Conservation (phyloP, 2,797 vertebrate species). For the Loris lydekkerianus region DNA sequence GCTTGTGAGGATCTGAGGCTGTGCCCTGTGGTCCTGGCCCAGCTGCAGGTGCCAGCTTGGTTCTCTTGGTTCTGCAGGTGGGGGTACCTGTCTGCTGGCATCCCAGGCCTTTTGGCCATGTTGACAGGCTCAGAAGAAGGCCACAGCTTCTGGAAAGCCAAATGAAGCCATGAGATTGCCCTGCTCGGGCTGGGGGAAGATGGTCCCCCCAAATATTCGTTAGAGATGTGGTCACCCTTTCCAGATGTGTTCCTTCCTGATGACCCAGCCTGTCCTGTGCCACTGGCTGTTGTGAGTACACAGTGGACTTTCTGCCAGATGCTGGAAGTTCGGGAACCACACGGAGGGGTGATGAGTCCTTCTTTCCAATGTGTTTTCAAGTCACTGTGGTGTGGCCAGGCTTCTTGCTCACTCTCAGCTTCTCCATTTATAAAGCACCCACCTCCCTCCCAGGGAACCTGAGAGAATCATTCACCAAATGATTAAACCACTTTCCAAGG, state of each 20-base stretch:
- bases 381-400: fast-evolving
- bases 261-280: too few relatives aligned
- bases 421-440: background rate
- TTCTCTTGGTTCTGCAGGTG: too few relatives aligned
- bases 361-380: fast-evolving
- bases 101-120: background rate
- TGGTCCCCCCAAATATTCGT: too few relatives aligned
- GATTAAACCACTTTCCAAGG: background rate
- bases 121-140: background rate
- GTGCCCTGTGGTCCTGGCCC: background rate
- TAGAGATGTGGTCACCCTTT: too few relatives aligned
- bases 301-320: background rate
- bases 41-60: background rate
- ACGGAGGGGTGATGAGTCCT: fast-evolving
- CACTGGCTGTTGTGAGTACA: fast-evolving
- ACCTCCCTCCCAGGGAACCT: background rate
- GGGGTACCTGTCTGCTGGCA: background rate
- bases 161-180: background rate
- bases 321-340: fast-evolving
- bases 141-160: background rate
- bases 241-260: fast-evolving
- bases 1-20: background rate
- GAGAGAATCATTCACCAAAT: background rate
- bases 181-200: background rate
- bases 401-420: background rate